These are phyloP conservation scores for Labeo catla DNA, from an alignment of 2,113 vertebrate species.

Conservation along the genomic window DNA sequence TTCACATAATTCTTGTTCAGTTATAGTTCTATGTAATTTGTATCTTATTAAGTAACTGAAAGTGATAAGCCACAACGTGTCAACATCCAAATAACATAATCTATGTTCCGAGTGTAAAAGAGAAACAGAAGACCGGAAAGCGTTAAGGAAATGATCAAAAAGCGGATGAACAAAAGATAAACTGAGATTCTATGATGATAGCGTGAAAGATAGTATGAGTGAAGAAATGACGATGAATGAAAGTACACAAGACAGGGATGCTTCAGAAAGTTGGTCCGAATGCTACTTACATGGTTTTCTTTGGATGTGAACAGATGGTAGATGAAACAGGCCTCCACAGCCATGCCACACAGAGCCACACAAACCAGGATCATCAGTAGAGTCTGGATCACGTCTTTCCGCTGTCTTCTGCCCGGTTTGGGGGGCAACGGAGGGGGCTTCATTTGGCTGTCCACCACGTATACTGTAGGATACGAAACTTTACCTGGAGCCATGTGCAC, in stretches of 20 bases:
- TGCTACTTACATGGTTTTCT: conserved; percentile 57
- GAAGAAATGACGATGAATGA: neutral
- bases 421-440: conserved; percentile 63
- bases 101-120: neutral
- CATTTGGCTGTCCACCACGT: conserved; percentile 73
- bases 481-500: conserved; percentile 59
- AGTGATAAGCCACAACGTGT: neutral
- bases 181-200: neutral
- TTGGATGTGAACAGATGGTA: conserved; percentile 61
- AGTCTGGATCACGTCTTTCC: neutral
- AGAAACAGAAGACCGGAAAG: neutral
- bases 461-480: conserved; percentile 67
- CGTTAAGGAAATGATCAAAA: too few species aligned
- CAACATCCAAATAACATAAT: neutral
- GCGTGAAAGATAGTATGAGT: neutral
- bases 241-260: neutral
- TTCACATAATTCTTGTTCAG: neutral
- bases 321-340: conserved; percentile 79
- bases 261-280: neutral
- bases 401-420: neutral
- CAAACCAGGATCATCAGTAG: conserved; percentile 72
- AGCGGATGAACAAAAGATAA: neutral
- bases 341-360: conserved; percentile 68
- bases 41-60: neutral
- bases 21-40: neutral